These are phyloP conservation scores for Ryuthela nishihirai DNA, from an alignment of 2,888 invertebrate species.

Conservation along the genomic window DNA sequence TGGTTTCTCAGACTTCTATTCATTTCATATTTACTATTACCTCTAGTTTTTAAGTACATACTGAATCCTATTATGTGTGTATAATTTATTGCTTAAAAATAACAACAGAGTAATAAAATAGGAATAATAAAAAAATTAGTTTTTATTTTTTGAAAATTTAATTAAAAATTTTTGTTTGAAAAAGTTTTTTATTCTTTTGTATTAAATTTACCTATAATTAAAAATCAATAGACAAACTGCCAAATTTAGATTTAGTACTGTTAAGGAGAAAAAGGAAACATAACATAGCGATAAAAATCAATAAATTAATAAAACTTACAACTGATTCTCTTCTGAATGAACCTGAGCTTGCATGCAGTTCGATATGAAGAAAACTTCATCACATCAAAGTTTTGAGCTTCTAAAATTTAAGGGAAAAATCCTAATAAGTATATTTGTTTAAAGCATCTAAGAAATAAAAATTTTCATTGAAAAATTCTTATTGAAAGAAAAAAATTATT, in stretches of 20 bases:
- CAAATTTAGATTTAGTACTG: background rate
- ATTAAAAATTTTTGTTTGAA: too few species aligned
- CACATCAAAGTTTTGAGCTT: constrained; percentile 88
- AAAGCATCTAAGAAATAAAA: too few species aligned
- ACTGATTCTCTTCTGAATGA: constrained; percentile 96
- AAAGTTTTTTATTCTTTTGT: too few species aligned
- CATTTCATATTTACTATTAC: too few species aligned
- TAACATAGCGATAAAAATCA: background rate
- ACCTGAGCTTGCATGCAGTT: constrained; percentile 93
- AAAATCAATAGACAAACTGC: too few species aligned
- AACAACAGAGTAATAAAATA: background rate
- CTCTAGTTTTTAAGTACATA: too few species aligned
- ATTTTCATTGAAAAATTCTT: too few species aligned
- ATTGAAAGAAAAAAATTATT: too few species aligned
- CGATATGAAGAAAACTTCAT: constrained; percentile 97
- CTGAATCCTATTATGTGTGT: background rate
- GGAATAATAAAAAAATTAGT: background rate
- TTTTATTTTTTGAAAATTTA: background rate
- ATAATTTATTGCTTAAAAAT: background rate
- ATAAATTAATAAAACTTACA: constrained; percentile 57
- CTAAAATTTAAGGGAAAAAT: constrained; percentile 26
- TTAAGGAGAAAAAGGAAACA: constrained; percentile 51
- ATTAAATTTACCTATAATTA: too few species aligned
- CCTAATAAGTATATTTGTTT: too few species aligned
- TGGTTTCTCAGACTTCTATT: too few species aligned